phyloP scores from a whole-genome alignment of 2,888 invertebrate genomes.

The Synergus japonicus region DNA sequence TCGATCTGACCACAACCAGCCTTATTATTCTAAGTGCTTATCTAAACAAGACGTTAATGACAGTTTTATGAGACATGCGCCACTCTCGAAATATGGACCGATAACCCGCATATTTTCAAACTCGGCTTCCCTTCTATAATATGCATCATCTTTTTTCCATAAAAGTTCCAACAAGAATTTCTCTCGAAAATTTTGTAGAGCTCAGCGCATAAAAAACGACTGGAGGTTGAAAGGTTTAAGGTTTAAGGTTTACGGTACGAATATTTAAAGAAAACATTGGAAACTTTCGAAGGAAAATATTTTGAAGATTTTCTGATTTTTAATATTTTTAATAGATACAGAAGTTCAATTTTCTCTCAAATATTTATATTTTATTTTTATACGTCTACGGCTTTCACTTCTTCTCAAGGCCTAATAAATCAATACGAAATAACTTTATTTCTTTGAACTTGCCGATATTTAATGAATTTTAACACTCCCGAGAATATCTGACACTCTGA shows the following conservation, averaged over 20 bases:
- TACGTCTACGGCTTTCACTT: background rate
- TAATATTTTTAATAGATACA: background rate
- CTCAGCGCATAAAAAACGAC: background rate
- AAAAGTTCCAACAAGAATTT: background rate
- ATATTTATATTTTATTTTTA: background rate
- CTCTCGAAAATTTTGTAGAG: background rate
- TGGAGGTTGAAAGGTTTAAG: background rate
- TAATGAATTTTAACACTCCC: conserved; percentile 2
- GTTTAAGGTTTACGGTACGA: background rate
- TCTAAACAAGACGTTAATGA: conserved; percentile 52
- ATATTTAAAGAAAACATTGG: background rate
- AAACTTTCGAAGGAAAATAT: background rate
- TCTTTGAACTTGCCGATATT: background rate
- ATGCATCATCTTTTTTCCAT: conserved; percentile 3
- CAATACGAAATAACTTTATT: background rate
- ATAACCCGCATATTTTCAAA: conserved; percentile 32
- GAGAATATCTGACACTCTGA: conserved; percentile 2
- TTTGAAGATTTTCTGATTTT: background rate
- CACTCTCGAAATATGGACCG: conserved; percentile 14
- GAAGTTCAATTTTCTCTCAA: background rate
- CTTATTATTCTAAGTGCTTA: conserved; percentile 45
- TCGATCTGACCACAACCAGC: conserved; percentile 34
- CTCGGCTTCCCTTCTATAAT: conserved; percentile 7
- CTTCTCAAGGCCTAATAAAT: conserved; percentile 6
- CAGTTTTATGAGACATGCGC: conserved; percentile 52